A percentile compares a stretch with the other conserved stretches of the same genome.
These are phyloP conservation scores for Troides helena DNA, from an alignment of 2,888 invertebrate species.

Conservation along the genomic window DNA sequence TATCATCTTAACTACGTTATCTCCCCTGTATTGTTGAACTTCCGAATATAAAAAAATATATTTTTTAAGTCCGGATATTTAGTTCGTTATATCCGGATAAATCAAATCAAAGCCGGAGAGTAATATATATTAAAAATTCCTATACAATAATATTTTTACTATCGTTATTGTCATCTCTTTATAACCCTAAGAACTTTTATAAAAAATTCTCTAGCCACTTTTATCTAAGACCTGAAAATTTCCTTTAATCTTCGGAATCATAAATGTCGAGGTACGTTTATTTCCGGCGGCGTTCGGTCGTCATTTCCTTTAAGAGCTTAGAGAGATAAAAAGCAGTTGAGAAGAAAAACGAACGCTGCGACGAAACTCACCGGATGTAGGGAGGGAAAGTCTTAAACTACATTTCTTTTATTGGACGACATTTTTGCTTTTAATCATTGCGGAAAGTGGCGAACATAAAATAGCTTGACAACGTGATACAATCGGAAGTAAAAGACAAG, in stretches of 20 bases:
- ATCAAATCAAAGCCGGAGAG: no score
- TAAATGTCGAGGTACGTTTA: conserved; percentile 5
- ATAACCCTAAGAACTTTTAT: neutral
- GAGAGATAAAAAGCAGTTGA: neutral
- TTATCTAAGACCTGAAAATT: conserved; percentile 8
- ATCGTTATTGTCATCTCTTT: neutral
- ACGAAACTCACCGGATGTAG: neutral
- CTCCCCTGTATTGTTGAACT: no score
- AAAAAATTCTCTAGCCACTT: neutral
- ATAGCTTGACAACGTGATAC: neutral
- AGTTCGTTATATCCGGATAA: no score
- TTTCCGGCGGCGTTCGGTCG: conserved; percentile 21
- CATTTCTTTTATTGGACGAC: neutral
- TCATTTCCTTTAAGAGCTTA: conserved; percentile 14
- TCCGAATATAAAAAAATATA: no score
- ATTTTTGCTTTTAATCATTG: neutral
- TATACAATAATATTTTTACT: neutral
- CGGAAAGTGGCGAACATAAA: neutral
- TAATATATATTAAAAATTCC: no score
- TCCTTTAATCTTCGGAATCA: conserved; percentile 16
- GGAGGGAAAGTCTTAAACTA: neutral
- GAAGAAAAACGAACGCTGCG: conserved; percentile 2
- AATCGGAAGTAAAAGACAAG: no score
- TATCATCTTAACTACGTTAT: no score
- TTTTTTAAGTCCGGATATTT: no score